phyloP scores from a whole-genome alignment of 1,140 invertebrate species.

The Anagrus nilaparvatae region DNA sequence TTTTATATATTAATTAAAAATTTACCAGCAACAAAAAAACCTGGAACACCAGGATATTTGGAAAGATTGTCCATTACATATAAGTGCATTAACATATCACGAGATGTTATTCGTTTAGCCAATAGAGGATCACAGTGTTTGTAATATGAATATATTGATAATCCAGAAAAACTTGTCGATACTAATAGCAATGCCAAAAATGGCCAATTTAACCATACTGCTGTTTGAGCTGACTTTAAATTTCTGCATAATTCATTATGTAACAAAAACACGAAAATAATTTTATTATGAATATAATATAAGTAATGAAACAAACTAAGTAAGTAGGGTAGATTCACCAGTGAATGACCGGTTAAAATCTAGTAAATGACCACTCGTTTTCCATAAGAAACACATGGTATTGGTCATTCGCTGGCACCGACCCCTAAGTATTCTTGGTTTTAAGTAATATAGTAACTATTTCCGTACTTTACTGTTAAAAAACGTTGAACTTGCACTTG shows the following conservation, averaged over 20 bases:
- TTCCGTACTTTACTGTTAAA: too few species aligned
- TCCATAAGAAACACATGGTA: too few species aligned
- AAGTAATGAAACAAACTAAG: too few species aligned
- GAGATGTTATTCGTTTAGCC: constrained; percentile 43
- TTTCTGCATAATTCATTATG: constrained; percentile 38
- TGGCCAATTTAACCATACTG: constrained; percentile 62
- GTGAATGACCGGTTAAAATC: too few species aligned
- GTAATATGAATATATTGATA: constrained; percentile 72
- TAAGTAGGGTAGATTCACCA: too few species aligned
- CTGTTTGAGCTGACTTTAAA: constrained; percentile 50
- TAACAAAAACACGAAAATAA: constrained; percentile 5
- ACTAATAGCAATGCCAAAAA: constrained; percentile 57
- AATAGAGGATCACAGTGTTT: constrained; percentile 61
- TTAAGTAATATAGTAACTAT: too few species aligned
- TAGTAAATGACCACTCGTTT: too few species aligned
- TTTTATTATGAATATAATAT: too few species aligned
- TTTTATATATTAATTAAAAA: too few species aligned
- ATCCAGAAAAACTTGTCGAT: constrained; percentile 62
- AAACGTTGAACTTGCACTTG: constrained; percentile 80
- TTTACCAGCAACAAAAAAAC: constrained; percentile 47
- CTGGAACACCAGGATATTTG: constrained; percentile 53
- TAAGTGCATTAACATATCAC: constrained; percentile 59
- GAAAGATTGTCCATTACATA: constrained; percentile 69
- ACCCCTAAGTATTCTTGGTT: too few species aligned
- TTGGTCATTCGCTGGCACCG: too few species aligned